Base-by-base conservation (phyloP, 2,888 invertebrate species). In the Calameuta filiformis region DNA sequence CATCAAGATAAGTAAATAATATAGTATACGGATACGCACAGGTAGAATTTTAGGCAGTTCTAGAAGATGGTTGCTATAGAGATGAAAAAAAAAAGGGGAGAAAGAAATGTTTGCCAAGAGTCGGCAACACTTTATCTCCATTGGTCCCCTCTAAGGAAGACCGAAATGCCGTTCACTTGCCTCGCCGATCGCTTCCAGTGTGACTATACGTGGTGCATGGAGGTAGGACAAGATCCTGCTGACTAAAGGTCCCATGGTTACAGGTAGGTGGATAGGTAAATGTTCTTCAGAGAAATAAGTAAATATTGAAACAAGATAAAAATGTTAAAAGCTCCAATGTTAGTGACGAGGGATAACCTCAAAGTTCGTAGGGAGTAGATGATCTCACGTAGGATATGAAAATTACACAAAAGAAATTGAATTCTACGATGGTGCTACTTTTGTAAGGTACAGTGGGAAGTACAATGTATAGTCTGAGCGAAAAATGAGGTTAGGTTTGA, bases 71-170 rank as follows among this genome's bases (percentile, higher is more conserved):
- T 56, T 23, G 56, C 15, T 56, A 56, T 56, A 56, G 56, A 56
- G 56, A 56, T 56, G 56, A 56, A 56, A 56, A 56, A 40, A 12
- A 34, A 71, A 71, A 12, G 30, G 30, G 12, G 33, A 71, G 23
- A 23, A 71, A 15, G 71, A 34, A 71, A 15, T 78, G 76, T 80
- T 79, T 77, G 75, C 75, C 74, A 73, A 78, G 76, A 78, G 82
- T 81, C 80, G 80, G 80, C 81, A 82, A 81, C 81, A 81, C 79
- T 80, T 79, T 82, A 80, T 79, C 73, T 77, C 77, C 80, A 76
- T 77, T 73, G 35, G 68, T 31, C 40, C 30, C 4, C 35, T 73
- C 71, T 15, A 56, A 68, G 73, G 12, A 75, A 75, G 37, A 77
- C 68, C 75, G 30, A 37, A 33, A 71, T 35, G 31, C 77, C 74